Base-by-base conservation (phyloP, 1,140 invertebrate genomes). In the Drosophila erecta region DNA sequence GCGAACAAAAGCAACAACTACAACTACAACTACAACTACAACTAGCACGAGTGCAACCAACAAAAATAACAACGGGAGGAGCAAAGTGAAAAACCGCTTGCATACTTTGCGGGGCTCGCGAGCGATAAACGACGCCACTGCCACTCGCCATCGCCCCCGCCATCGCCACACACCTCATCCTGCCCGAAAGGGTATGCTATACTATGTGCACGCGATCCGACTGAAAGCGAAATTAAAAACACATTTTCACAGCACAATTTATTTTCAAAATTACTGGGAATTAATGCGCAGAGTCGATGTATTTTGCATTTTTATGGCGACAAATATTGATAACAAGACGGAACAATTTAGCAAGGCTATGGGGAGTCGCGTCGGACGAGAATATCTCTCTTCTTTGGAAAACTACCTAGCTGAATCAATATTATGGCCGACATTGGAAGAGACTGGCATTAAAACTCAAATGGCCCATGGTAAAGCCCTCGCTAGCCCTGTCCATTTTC, bases 1-100 rank as follows among this genome's bases (percentile, higher is more conserved):
- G 61, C 62, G 65, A 57, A 64, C 67, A 64, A 67, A 57, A 53
- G 46, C 51, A 62, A 44, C 59, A 50, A 54, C 33, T 54, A 51
- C 17, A 60, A 37, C 53, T 37, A 35, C 3, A 22, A 15, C 53
- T n/a, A 11, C 24, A 11, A 22, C 57, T 59, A 27, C 33, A 11
- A 22, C 57, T 59, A 27, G 22, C 24, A 5, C 53, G 17, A 8
- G 46, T 43, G 59, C 64, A 22, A 35, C 40, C 41, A 62, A 57
- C 49, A 74, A 64, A 51, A 75, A 60, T 17, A 66, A 51, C 49
- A 76, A 60, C 50, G 35, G 37, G 59, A 58, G 62, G 41, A 60
- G 67, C 64, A 66, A 70, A 81, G 78, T 81, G 81, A 85, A 85
- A 85, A 87, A 81, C 83, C 78, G 69, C 78, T 76, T 67, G 81